Evolutionary conservation across 2,888 invertebrate genomes (phyloP).

Genomic region (Chymomyza caudatula): DNA sequence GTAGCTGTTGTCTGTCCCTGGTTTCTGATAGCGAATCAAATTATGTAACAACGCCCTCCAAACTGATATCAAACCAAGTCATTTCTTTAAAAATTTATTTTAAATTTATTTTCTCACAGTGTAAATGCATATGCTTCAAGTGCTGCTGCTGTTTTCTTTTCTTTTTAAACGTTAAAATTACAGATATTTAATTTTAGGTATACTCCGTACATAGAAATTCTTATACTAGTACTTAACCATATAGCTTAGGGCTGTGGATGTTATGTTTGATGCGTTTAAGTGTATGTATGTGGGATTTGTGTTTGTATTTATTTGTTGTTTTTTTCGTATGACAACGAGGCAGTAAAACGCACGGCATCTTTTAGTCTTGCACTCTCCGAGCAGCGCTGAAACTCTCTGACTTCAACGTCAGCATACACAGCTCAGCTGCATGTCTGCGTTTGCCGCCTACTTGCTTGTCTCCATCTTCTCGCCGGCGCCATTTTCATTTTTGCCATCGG

Average conservation of each 20-base stretch:
- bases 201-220: neutral
- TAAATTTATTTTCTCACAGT: slow-evolving; percentile 25
- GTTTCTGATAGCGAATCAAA: no score
- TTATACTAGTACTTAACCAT: slow-evolving; percentile 17
- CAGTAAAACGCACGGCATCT: slow-evolving; percentile 8
- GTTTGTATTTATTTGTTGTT: neutral
- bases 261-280: slow-evolving; percentile 13
- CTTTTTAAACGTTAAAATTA: slow-evolving; percentile 21
- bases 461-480: slow-evolving; percentile 44
- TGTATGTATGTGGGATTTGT: slow-evolving; percentile 13
- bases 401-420: slow-evolving; percentile 22
- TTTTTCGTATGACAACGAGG: neutral
- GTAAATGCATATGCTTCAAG: slow-evolving; percentile 25
- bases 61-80: no score
- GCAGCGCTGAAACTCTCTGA: slow-evolving; percentile 30
- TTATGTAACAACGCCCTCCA: no score
- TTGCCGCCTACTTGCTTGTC: slow-evolving; percentile 35
- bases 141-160: slow-evolving; percentile 27
- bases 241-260: slow-evolving; percentile 21
- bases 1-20: no score
- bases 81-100: slow-evolving; percentile 4
- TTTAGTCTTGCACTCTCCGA: slow-evolving; percentile 38
- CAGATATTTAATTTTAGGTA: neutral
- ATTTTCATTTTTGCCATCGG: slow-evolving; percentile 34
- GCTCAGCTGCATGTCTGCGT: neutral